These are phyloP conservation scores for Liparis tanakae DNA, from an alignment of 2,797 vertebrate species.

Conservation along the genomic window DNA sequence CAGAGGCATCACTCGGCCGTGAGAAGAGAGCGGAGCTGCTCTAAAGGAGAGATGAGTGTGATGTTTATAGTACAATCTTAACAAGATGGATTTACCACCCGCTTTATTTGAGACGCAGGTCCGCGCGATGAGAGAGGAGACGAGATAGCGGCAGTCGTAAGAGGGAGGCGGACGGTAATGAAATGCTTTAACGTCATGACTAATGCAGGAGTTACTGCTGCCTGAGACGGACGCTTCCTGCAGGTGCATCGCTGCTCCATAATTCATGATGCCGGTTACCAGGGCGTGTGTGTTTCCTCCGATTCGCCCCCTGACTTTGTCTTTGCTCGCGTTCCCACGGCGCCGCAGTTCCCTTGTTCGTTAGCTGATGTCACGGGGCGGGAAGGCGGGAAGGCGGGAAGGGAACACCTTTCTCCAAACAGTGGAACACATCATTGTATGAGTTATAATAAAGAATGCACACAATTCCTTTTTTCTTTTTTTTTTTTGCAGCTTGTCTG, in stretches of 20 bases:
- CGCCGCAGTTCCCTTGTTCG: slow-evolving; percentile 12
- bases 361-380: neutral
- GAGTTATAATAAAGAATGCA: neutral
- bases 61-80: slow-evolving; percentile 61
- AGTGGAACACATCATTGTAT: neutral
- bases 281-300: slow-evolving; percentile 49
- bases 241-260: slow-evolving; percentile 72
- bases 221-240: slow-evolving; percentile 59
- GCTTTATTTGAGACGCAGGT: slow-evolving; percentile 39
- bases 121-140: slow-evolving; percentile 29
- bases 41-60: slow-evolving; percentile 28
- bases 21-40: slow-evolving; percentile 43
- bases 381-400: no score
- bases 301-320: slow-evolving; percentile 21
- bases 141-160: slow-evolving; percentile 25
- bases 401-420: neutral
- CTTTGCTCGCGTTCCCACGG: slow-evolving; percentile 8
- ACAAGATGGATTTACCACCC: slow-evolving; percentile 58
- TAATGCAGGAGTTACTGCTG: slow-evolving; percentile 66
- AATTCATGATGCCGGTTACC: slow-evolving; percentile 71
- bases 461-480: neutral
- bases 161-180: slow-evolving; percentile 45
- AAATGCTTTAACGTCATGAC: slow-evolving; percentile 62
- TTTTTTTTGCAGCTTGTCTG: neutral
- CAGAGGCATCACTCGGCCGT: slow-evolving; percentile 50